Percentiles rank a stretch among this genome's conserved stretches.
These are phyloP conservation scores for Cremastinae sp. DNA, from an alignment of 2,888 invertebrate species.

Conservation along the genomic window DNA sequence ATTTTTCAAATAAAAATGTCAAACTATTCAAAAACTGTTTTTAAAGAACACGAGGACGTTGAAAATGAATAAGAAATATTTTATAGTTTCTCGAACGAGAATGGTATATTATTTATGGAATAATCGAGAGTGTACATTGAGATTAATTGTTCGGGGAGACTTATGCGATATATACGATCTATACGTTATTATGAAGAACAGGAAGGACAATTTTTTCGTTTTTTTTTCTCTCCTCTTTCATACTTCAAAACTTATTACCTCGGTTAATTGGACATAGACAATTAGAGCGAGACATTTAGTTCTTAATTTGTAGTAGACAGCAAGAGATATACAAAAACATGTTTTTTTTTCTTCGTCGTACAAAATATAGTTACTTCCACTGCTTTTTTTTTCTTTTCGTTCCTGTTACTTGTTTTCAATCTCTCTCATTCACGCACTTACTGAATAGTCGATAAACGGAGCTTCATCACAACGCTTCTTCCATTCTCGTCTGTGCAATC, in stretches of 20 bases:
- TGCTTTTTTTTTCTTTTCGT: conserved; percentile 26
- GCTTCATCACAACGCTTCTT: conserved; percentile 36
- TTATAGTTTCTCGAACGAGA: conserved; percentile 52
- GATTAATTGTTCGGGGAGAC: conserved; percentile 53
- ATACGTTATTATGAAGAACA: conserved; percentile 42
- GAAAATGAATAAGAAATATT: conserved; percentile 40
- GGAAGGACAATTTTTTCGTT: conserved; percentile 30
- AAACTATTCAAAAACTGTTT: too few relatives aligned
- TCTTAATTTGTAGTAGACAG: conserved; percentile 56
- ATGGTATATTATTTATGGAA: conserved; percentile 56
- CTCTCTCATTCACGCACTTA: conserved; percentile 23
- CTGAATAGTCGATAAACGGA: conserved; percentile 38
- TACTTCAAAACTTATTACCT: conserved; percentile 22
- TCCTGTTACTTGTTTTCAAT: conserved; percentile 16
- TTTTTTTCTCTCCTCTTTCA: not conserved
- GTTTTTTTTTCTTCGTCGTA: conserved; percentile 69
- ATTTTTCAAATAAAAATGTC: too few relatives aligned
- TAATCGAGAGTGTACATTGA: conserved; percentile 60
- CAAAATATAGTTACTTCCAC: conserved; percentile 71
- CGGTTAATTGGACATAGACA: conserved; percentile 48
- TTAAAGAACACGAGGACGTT: too few relatives aligned
- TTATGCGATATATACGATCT: conserved; percentile 44
- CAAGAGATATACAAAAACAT: conserved; percentile 76
- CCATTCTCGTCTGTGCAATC: conserved; percentile 49
- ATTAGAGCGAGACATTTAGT: conserved; percentile 41